Evolutionary conservation across 2,888 invertebrate species (phyloP).

Genomic region (Apoda limacodes): DNA sequence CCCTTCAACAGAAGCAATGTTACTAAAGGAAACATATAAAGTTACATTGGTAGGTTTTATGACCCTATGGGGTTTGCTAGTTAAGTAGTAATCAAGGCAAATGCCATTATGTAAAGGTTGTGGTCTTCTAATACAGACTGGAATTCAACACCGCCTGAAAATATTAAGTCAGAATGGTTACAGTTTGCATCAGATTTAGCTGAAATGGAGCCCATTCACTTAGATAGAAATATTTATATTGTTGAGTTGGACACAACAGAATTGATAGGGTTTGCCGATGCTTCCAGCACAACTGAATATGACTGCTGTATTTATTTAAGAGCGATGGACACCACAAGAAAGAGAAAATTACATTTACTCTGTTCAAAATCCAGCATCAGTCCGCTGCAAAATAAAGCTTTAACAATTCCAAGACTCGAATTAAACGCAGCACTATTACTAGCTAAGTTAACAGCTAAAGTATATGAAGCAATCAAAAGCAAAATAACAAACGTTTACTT

Average conservation of each 20-base stretch:
- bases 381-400: no score
- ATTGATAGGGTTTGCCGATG: conserved; percentile 15
- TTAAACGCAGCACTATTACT: no score
- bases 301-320: no score
- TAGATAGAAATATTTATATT: conserved; percentile 2
- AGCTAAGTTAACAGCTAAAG: no score
- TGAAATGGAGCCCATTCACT: conserved; percentile 8
- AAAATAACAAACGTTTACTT: no score
- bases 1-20: conserved; percentile 1
- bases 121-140: conserved; percentile 10
- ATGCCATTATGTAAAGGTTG: conserved; percentile 15
- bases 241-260: conserved; percentile 4
- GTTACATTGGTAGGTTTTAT: conserved; percentile 15
- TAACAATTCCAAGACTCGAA: no score
- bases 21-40: conserved; percentile 15
- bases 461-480: no score
- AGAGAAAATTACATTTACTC: no score
- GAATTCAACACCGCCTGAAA: conserved; percentile 5
- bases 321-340: no score
- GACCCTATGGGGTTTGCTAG: conserved; percentile 15
- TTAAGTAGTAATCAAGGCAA: conserved; percentile 13
- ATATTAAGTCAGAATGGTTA: conserved; percentile 8
- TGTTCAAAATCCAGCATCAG: no score
- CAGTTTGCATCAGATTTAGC: conserved; percentile 7
- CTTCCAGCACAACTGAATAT: no score